Conservation (phyloP, 1,140 invertebrate genomes). For the Zaprionus taronus region DNA sequence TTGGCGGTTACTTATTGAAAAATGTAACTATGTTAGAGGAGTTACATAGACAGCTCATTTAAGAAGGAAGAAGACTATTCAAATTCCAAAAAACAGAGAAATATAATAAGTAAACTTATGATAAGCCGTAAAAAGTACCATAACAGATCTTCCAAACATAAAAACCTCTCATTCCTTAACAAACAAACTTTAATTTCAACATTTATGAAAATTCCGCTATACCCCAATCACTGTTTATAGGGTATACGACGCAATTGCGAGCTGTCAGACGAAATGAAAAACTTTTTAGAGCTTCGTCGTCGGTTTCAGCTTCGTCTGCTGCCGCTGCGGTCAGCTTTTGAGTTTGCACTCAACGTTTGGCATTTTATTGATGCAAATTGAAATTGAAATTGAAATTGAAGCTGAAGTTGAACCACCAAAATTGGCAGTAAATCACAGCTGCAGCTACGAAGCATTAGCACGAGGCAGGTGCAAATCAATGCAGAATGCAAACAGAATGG, state of each 20-base stretch:
- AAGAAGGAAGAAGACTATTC: too few species aligned
- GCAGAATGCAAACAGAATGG: neutral
- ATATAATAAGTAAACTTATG: too few species aligned
- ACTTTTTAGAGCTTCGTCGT: neutral
- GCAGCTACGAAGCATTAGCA: neutral
- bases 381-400: constrained; percentile 4
- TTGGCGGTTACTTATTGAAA: neutral
- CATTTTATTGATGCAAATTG: constrained; percentile 65
- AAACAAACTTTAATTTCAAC: neutral
- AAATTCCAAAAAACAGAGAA: too few species aligned
- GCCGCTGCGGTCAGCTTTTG: constrained; percentile 3
- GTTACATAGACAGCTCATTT: too few species aligned
- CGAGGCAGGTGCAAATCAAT: constrained; percentile 33
- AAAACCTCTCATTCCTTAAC: too few species aligned
- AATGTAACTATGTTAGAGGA: too few species aligned
- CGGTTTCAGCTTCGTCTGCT: neutral
- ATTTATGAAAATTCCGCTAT: neutral
- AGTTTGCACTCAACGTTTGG: constrained; percentile 40
- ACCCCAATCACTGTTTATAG: neutral
- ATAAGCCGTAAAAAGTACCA: too few species aligned
- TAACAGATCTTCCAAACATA: too few species aligned
- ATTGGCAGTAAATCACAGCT: constrained; percentile 56
- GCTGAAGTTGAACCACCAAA: constrained; percentile 28
- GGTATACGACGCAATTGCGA: constrained; percentile 13
- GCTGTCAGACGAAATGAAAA: constrained; percentile 8